phyloP scores from a whole-genome alignment of 2,113 vertebrate genomes.

The Tretioscincus oriximinensis region DNA sequence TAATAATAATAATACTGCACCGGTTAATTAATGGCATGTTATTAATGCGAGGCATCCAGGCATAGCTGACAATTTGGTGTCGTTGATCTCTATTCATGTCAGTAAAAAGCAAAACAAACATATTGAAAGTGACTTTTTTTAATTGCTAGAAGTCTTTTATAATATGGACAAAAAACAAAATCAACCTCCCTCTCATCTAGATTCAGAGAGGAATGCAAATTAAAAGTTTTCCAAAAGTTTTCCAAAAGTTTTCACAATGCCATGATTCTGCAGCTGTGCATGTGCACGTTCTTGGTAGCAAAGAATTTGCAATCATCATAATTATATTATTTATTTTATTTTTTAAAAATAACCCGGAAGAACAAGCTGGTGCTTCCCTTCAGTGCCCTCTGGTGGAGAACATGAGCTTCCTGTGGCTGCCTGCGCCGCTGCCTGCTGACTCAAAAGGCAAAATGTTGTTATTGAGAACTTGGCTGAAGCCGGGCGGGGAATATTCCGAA shows the following conservation, averaged over 20 bases:
- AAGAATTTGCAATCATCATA: neutral
- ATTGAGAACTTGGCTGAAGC: too few species aligned
- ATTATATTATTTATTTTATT: too few species aligned
- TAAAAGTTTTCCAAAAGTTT: too few species aligned
- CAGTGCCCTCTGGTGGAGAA: neutral
- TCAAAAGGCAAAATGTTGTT: too few species aligned
- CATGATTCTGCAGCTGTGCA: too few species aligned
- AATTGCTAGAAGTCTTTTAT: neutral
- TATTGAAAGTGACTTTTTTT: neutral
- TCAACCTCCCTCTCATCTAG: neutral
- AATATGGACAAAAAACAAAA: neutral
- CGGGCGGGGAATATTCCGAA: too few species aligned
- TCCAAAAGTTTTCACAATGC: neutral
- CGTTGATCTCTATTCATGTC: neutral
- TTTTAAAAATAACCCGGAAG: neutral
- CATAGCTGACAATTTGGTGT: neutral
- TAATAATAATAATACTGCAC: neutral
- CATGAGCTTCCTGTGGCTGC: neutral
- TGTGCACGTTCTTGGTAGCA: neutral
- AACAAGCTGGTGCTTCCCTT: neutral
- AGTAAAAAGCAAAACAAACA: neutral
- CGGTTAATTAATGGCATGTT: neutral
- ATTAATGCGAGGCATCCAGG: neutral
- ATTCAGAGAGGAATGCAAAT: neutral
- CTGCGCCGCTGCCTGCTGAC: too few species aligned